A percentile compares a stretch with the other conserved stretches of the same genome.
Conservation (phyloP, 2,113 vertebrate species). For the Acrocephalus kingi region DNA sequence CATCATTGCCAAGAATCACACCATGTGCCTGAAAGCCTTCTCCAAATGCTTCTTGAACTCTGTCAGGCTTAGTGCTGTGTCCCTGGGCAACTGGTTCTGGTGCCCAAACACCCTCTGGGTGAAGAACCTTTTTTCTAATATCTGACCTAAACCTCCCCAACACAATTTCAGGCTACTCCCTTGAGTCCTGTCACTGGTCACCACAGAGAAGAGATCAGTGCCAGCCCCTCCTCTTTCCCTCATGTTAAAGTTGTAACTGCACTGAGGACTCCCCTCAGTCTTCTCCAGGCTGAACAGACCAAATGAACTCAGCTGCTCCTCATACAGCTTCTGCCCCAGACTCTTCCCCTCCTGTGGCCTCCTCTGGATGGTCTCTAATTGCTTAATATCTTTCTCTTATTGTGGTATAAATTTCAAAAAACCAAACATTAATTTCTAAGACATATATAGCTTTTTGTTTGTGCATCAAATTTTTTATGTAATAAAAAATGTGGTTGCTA, state of each 20-base stretch:
- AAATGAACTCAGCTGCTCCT: neutral
- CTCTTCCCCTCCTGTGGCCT: neutral
- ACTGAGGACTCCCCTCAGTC: neutral
- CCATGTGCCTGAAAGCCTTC: neutral
- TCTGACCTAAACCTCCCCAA: neutral
- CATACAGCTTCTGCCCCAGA: neutral
- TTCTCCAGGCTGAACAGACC: neutral
- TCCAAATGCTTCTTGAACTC: neutral
- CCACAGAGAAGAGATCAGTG: neutral
- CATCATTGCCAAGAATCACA: neutral
- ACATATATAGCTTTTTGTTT: neutral
- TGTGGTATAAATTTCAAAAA: neutral
- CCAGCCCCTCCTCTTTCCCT: neutral
- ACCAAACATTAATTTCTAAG: neutral
- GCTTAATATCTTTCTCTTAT: neutral
- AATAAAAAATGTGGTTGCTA: neutral
- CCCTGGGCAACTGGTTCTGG: neutral
- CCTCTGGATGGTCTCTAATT: neutral
- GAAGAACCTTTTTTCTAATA: neutral
- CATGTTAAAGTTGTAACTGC: rapidly evolving
- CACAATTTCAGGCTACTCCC: neutral
- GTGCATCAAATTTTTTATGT: neutral
- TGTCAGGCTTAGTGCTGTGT: neutral
- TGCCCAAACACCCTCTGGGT: neutral
- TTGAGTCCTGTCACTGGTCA: neutral